phyloP scores from a whole-genome alignment of 2,113 vertebrate genomes.

The Chinchilla lanigera region DNA sequence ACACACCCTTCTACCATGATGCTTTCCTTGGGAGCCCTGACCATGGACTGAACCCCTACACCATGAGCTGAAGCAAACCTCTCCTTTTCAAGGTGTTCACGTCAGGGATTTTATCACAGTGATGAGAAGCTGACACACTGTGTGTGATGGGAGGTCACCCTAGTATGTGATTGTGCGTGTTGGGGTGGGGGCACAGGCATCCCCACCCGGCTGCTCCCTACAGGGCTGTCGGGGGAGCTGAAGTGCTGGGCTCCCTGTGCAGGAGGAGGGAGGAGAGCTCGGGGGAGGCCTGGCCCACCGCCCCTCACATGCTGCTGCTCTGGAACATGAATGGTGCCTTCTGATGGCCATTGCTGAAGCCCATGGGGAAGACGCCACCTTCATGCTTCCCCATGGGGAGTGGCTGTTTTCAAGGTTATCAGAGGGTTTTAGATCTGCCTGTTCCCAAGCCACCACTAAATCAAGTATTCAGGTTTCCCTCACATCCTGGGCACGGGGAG shows the following conservation, averaged over 20 bases:
- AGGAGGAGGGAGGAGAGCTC: neutral
- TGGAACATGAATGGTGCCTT: neutral
- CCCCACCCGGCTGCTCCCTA: neutral
- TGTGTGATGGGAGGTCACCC: neutral
- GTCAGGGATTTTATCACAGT: neutral
- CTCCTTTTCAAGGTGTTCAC: neutral
- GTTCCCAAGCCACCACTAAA: conserved; percentile 70
- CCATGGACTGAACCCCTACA: neutral
- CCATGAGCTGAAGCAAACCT: too few species aligned
- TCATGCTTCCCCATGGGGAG: conserved; percentile 22
- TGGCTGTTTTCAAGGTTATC: conserved; percentile 75
- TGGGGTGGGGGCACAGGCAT: neutral
- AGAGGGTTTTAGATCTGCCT: conserved; percentile 53
- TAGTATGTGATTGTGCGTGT: neutral
- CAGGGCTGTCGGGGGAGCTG: neutral
- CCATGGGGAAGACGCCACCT: neutral
- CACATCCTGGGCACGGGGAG: conserved; percentile 54
- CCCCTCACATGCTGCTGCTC: neutral
- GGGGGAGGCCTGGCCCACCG: neutral
- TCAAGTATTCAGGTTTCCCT: conserved; percentile 71
- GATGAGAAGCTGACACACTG: neutral
- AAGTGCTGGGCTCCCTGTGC: neutral
- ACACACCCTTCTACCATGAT: neutral
- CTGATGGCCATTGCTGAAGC: neutral
- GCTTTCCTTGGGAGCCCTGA: neutral